These are phyloP conservation scores for Amphipyra tragopoginis DNA, from an alignment of 2,888 invertebrate genomes.

Conservation along the genomic window DNA sequence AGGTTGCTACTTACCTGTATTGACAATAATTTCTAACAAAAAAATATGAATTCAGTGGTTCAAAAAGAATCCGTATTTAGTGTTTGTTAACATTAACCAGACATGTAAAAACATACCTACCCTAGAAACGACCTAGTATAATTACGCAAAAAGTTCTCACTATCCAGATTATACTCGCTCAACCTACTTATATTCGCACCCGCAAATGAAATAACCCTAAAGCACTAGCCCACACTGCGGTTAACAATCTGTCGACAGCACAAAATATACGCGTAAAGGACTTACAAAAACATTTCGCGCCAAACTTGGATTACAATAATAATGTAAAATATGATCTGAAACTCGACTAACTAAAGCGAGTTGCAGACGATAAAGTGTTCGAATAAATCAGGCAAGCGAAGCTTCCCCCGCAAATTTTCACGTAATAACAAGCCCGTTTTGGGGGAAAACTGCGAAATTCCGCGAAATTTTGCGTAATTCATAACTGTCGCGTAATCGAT, in stretches of 20 bases:
- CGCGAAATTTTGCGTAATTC: constrained; percentile 31
- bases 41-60: too few species aligned
- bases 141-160: neutral
- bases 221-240: constrained; percentile 12
- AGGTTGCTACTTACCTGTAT: too few species aligned
- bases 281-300: constrained; percentile 38
- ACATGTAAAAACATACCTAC: too few species aligned
- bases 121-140: neutral
- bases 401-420: constrained; percentile 72
- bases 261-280: constrained; percentile 28
- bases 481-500: constrained; percentile 40
- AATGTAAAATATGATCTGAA: constrained; percentile 58
- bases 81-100: too few species aligned
- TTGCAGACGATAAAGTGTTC: constrained; percentile 68
- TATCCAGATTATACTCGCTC: neutral
- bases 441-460: constrained; percentile 24
- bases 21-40: too few species aligned
- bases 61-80: too few species aligned
- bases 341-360: constrained; percentile 50
- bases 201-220: constrained; percentile 7
- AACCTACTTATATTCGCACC: neutral
- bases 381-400: constrained; percentile 72
- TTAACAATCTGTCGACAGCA: constrained; percentile 24
- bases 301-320: constrained; percentile 48
- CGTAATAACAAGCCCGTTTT: constrained; percentile 70